Conservation (phyloP, 2,797 vertebrate genomes). For the Otolemur crassicaudatus region DNA sequence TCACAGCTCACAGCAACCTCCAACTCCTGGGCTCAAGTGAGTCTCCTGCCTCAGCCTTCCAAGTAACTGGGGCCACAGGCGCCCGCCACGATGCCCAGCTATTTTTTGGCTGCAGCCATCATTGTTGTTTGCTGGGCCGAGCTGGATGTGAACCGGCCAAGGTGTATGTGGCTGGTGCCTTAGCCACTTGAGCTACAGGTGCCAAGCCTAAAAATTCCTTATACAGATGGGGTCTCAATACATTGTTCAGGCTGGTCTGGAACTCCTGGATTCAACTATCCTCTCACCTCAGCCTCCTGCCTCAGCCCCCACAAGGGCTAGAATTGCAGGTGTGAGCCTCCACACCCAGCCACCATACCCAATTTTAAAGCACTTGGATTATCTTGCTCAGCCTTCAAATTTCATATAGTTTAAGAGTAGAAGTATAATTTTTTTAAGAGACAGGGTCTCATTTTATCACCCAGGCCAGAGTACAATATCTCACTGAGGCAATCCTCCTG, state of each 20-base stretch:
- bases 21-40: too few relatives aligned
- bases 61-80: too few relatives aligned
- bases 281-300: not conserved
- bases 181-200: too few relatives aligned
- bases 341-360: not conserved
- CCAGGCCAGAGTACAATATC: not conserved
- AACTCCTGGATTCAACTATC: not conserved
- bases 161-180: too few relatives aligned
- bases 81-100: too few relatives aligned
- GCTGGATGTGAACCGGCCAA: too few relatives aligned
- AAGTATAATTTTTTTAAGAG: not conserved
- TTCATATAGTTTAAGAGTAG: constrained; percentile 44
- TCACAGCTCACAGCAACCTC: too few relatives aligned
- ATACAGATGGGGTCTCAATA: not conserved
- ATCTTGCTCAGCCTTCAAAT: constrained; percentile 55
- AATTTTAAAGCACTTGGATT: constrained; percentile 35
- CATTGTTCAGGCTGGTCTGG: not conserved
- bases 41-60: too few relatives aligned
- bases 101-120: too few relatives aligned
- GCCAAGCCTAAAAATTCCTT: not conserved
- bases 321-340: not conserved
- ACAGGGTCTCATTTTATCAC: not conserved
- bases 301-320: not conserved
- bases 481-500: not conserved
- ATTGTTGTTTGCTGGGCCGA: too few relatives aligned